A percentile compares a stretch with the other conserved stretches of the same genome.
These are phyloP conservation scores for Pardosa pseudoannulata DNA, from an alignment of 2,888 invertebrate genomes.

Conservation along the genomic window DNA sequence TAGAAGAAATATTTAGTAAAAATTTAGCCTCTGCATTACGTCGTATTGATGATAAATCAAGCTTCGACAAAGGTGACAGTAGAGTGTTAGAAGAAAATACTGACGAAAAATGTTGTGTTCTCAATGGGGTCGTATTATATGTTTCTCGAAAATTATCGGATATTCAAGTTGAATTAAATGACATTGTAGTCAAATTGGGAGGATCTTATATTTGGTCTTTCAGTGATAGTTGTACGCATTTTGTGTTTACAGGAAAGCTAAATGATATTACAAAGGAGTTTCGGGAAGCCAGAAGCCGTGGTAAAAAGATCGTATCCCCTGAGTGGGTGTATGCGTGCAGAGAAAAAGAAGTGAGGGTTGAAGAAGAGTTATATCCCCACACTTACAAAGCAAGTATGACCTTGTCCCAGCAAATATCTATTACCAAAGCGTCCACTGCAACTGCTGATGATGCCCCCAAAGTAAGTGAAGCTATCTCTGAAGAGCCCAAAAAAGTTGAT, in stretches of 20 bases:
- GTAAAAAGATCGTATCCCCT: conserved; percentile 78
- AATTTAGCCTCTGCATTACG: conserved; percentile 60
- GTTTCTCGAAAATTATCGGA: conserved; percentile 77
- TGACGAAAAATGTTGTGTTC: conserved; percentile 22
- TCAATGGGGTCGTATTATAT: conserved; percentile 77
- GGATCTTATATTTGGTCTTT: conserved; percentile 78
- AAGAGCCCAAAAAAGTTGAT: background rate
- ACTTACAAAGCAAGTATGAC: conserved; percentile 78
- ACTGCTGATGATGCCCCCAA: background rate
- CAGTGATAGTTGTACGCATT: conserved; percentile 78
- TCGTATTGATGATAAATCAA: conserved; percentile 7
- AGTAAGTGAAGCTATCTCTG: background rate
- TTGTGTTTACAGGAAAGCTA: conserved; percentile 77
- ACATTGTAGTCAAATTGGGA: conserved; percentile 77
- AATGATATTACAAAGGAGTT: conserved; percentile 78
- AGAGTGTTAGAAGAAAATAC: conserved; percentile 16
- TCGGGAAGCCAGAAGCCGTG: conserved; percentile 76
- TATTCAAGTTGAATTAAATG: conserved; percentile 77
- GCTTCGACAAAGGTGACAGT: conserved; percentile 76
- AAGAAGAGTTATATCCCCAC: conserved; percentile 78
- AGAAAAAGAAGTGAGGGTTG: conserved; percentile 77
- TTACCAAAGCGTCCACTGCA: conserved; percentile 23
- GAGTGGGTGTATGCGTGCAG: conserved; percentile 78
- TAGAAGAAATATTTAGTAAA: conserved; percentile 61
- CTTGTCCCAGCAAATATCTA: conserved; percentile 75